Evolutionary conservation across 2,797 vertebrate species (phyloP), one percentile per base, ranked within the genome.

Genomic region (Lepus townsendii): DNA sequence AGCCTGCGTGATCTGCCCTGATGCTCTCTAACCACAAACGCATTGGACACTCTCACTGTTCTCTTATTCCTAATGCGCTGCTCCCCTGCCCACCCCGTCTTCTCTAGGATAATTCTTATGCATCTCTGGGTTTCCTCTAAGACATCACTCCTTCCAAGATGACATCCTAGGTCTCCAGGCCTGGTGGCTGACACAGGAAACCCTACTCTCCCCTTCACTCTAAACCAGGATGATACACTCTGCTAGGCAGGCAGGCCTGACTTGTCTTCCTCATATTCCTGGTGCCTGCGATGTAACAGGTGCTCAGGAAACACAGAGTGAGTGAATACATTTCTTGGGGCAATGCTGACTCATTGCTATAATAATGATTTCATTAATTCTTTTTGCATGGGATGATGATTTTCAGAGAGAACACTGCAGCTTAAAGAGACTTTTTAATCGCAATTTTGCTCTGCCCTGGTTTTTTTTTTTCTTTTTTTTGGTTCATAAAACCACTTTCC

Each of bases 291-390:
- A 27, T 13, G 3, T n/a, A 27, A 87, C 4, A 71, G 42, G 24
- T 2, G 13, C 2, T 52, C 35, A 30, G 16, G 14, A 47, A 3
- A 47, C 6, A 52, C 0, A 0, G 0, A 63, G 30, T 1, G 10
- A 16, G 27, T 30, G 30, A 62, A 12, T 8, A 26, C 3, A 42
- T 27, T 30, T 52, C 27, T 35, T 32, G 30, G 38, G 38, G 57
- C 19, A 68, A 76, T 2, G 4, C 22, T 24, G 30, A 27, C 35
- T 79, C 26, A 47, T 27, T 1, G 26, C 10, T 50, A 7, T 12
- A 68, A 87, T 26, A 42, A 32, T 42, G 17, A 66, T 50, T 47
- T 30, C 16, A 60, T 65, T 62, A 2, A 80, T 9, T 79, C n/a
- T 86, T 87, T 73, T 71, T 27, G n/a, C 8, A 80, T 17, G 42